phyloP scores from a whole-genome alignment of 2,888 invertebrate genomes.

The Lathronympha strigana region DNA sequence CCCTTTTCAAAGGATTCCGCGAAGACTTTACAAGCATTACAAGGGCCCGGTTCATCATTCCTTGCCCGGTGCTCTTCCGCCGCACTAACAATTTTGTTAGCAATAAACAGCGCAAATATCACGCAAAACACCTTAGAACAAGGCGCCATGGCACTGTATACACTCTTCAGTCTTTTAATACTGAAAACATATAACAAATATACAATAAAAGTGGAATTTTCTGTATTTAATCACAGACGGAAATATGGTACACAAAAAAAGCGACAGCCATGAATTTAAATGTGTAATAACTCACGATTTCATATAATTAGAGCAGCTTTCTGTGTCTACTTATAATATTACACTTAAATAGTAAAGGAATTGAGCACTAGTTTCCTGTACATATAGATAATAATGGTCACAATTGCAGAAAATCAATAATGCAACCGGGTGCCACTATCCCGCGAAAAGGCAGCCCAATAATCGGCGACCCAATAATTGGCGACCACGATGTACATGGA shows the following conservation, averaged over 20 bases:
- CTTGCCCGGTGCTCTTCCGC: not conserved
- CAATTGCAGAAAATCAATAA: slow-evolving; percentile 25
- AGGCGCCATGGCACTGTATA: not conserved
- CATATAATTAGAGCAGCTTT: not conserved
- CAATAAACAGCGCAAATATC: slow-evolving; percentile 1
- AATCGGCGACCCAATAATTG: no score
- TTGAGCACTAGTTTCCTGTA: slow-evolving; percentile 15
- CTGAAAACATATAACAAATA: not conserved
- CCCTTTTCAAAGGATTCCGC: slow-evolving; percentile 22
- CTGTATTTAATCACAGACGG: not conserved
- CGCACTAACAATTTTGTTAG: not conserved
- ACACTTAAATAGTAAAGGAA: not conserved
- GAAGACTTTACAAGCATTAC: slow-evolving; percentile 14
- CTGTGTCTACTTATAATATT: not conserved
- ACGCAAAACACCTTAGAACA: not conserved
- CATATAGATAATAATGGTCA: slow-evolving; percentile 7
- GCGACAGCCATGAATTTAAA: not conserved
- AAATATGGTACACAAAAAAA: not conserved
- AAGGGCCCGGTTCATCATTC: not conserved
- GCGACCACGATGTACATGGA: no score
- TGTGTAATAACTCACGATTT: slow-evolving; percentile 6
- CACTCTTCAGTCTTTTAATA: slow-evolving; percentile 1
- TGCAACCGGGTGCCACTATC: slow-evolving; percentile 1
- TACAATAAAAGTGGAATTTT: not conserved
- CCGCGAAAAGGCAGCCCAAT: no score